Conservation (phyloP, 37 sponge, comb jelly and placozoan genomes). For the Hexactinellida sp. region DNA sequence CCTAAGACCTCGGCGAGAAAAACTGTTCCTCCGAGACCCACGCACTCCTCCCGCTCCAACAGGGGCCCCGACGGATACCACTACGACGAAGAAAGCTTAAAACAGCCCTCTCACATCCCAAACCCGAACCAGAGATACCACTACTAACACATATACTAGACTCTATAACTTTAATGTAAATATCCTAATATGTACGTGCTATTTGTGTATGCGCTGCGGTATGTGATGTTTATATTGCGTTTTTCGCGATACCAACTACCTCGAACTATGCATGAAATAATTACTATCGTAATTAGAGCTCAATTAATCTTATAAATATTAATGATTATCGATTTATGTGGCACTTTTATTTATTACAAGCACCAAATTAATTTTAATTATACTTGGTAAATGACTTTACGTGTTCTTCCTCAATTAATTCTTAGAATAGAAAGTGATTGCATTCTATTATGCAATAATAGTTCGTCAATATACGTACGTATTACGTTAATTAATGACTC, state of each 20-base stretch:
- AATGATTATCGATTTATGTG: too few relatives aligned
- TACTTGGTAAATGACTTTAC: too few relatives aligned
- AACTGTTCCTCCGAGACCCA: neutral
- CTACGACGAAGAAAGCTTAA: neutral
- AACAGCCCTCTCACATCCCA: neutral
- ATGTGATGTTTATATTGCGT: neutral
- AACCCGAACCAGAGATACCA: neutral
- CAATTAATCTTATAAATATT: too few relatives aligned
- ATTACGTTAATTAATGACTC: too few relatives aligned
- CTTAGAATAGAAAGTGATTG: too few relatives aligned
- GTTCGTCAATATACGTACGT: too few relatives aligned
- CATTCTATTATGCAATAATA: too few relatives aligned
- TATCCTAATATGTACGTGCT: neutral
- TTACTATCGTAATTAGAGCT: too few relatives aligned
- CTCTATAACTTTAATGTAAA: neutral
- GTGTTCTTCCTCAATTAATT: too few relatives aligned
- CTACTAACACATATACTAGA: neutral
- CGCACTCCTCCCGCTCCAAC: neutral
- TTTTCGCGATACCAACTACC: neutral
- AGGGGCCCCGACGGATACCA: neutral
- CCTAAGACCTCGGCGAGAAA: neutral
- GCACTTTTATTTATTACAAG: too few relatives aligned
- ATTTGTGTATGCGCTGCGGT: neutral
- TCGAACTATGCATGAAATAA: too few relatives aligned
- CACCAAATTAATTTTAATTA: too few relatives aligned